Percentiles rank a stretch among this genome's conserved stretches.
phyloP scores from a whole-genome alignment of 92 coral and sea anemone species.

The Heliopora coerulea region DNA sequence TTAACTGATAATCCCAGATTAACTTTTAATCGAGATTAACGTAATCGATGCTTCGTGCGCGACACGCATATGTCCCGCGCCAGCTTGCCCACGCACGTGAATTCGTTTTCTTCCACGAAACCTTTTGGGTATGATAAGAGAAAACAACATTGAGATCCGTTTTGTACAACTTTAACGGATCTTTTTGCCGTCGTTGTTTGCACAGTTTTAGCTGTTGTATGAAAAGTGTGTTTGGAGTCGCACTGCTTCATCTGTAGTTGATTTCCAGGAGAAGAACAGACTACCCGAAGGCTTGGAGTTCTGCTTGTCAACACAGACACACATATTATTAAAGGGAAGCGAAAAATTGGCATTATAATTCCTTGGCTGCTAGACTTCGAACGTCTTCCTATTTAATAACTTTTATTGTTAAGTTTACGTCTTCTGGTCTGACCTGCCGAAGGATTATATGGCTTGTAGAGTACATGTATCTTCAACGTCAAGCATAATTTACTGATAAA shows the following conservation, averaged over 20 bases:
- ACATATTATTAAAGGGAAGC: background rate
- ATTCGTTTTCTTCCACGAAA: constrained; percentile 1
- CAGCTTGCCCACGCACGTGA: background rate
- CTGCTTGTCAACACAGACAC: no score
- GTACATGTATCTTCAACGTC: no score
- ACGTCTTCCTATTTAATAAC: background rate
- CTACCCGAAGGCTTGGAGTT: no score
- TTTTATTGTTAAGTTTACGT: no score
- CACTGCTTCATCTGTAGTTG: background rate
- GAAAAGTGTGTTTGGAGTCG: background rate
- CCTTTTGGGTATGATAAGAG: background rate
- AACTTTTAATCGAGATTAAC: no score
- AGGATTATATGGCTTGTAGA: no score
- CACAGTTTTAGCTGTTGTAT: background rate
- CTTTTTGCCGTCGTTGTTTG: background rate
- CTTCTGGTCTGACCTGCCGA: no score
- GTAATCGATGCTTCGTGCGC: no score
- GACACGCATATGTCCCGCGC: background rate
- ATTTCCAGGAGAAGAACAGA: background rate
- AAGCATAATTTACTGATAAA: no score
- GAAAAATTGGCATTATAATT: background rate
- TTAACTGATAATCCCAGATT: no score
- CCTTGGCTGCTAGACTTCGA: background rate
- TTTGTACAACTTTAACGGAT: background rate
- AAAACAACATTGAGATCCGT: background rate